A percentile compares a stretch with the other conserved stretches of the same genome.
These are phyloP conservation scores for Drosophila tropicalis DNA, from an alignment of 1,140 invertebrate species.

Conservation along the genomic window DNA sequence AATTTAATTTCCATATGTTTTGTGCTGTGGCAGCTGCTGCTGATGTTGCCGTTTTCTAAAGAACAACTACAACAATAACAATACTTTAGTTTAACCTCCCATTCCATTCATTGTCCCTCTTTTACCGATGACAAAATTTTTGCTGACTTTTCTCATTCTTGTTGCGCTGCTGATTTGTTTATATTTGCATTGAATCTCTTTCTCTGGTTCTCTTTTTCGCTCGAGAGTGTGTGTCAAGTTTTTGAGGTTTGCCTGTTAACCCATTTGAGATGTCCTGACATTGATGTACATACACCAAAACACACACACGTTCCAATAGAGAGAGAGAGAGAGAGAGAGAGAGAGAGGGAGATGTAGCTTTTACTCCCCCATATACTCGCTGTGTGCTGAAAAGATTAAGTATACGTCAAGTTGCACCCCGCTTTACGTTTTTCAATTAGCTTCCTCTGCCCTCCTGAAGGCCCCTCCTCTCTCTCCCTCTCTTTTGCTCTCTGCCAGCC, in stretches of 20 bases:
- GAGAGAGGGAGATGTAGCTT: neutral
- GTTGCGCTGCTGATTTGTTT: conserved; percentile 71
- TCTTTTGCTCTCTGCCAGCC: neutral
- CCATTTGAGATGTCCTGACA: conserved; percentile 71
- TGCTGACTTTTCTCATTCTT: conserved; percentile 50
- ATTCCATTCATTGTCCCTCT: conserved; percentile 18
- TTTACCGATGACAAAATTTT: conserved; percentile 24
- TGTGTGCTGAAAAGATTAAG: conserved; percentile 57
- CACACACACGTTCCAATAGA: neutral
- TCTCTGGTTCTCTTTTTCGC: conserved; percentile 27
- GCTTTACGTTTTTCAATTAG: conserved; percentile 66
- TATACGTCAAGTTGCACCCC: conserved; percentile 68
- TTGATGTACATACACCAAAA: conserved; percentile 25
- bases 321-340: neutral
- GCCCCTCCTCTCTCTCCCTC: conserved; percentile 4
- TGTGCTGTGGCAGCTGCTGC: conserved; percentile 37
- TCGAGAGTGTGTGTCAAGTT: conserved; percentile 71
- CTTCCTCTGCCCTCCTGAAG: conserved; percentile 17
- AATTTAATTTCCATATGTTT: conserved; percentile 74
- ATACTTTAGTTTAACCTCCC: conserved; percentile 42
- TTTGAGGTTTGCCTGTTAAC: conserved; percentile 63
- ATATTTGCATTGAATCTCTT: conserved; percentile 78
- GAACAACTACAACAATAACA: conserved; percentile 43
- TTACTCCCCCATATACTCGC: neutral
- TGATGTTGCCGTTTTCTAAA: conserved; percentile 58